These are phyloP conservation scores for Aspidiotus destructor DNA, from an alignment of 2,888 invertebrate genomes.

Conservation along the genomic window DNA sequence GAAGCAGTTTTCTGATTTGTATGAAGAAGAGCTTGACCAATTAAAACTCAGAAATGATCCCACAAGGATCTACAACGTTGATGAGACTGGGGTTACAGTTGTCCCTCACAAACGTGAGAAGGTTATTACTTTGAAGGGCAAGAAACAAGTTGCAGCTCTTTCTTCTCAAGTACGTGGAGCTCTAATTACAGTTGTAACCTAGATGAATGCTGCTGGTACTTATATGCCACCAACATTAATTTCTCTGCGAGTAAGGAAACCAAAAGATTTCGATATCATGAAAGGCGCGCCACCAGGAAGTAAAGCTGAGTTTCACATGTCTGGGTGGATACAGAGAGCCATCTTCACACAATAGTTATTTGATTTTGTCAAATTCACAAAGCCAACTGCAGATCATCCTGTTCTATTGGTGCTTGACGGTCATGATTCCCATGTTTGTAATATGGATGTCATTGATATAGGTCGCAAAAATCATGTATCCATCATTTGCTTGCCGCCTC, in stretches of 20 bases:
- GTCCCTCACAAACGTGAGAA: not conserved
- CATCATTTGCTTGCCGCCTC: conserved; percentile 39
- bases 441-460: conserved; percentile 36
- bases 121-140: not conserved
- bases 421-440: conserved; percentile 38
- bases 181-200: not conserved
- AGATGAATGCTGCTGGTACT: not conserved
- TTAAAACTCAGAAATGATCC: not conserved
- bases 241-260: not conserved
- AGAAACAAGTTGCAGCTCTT: not conserved
- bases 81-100: conserved; percentile 2
- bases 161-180: not conserved
- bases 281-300: not conserved
- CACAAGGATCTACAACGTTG: not conserved
- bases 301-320: too few species aligned
- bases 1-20: not conserved
- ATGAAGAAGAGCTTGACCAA: too few species aligned
- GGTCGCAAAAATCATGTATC: conserved; percentile 38
- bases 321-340: not conserved
- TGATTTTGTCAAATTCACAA: conserved; percentile 39
- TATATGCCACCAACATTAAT: not conserved
- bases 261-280: not conserved
- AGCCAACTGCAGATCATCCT: conserved; percentile 40
- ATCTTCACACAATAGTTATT: conserved; percentile 23
- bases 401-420: conserved; percentile 40